Evolutionary conservation across 2,113 vertebrate genomes (phyloP).

Genomic region (Phrynocephalus versicolor): DNA sequence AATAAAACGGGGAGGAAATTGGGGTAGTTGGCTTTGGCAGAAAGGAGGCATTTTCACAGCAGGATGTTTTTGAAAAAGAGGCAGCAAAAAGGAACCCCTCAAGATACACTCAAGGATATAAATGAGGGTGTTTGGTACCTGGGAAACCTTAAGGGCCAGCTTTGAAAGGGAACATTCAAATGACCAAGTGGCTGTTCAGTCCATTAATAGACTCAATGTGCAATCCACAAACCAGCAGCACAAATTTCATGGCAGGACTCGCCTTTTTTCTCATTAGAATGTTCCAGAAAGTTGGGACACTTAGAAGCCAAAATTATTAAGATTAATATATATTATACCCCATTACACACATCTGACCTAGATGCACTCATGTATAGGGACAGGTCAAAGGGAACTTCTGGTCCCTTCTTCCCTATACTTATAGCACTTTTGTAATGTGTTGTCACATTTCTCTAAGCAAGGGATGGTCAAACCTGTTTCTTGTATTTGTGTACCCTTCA

Average conservation of each 20-base stretch:
- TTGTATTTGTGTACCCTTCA: too few relatives aligned
- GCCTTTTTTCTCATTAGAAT: neutral
- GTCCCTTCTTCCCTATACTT: too few relatives aligned
- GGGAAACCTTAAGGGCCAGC: slow-evolving; percentile 21
- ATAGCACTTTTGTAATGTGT: too few relatives aligned
- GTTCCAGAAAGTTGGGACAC: neutral
- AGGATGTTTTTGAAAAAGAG: slow-evolving; percentile 26
- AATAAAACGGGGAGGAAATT: slow-evolving; percentile 34
- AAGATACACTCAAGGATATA: slow-evolving; percentile 45
- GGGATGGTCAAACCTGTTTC: too few relatives aligned
- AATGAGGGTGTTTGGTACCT: neutral
- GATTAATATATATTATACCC: too few relatives aligned
- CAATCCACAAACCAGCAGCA: neutral
- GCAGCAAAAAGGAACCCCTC: neutral
- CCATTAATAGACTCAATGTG: neutral
- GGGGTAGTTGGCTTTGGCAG: slow-evolving; percentile 32
- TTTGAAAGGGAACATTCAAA: slow-evolving; percentile 38
- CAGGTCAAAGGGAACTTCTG: neutral
- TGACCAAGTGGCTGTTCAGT: neutral
- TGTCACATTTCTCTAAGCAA: too few relatives aligned
- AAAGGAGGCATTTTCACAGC: neutral
- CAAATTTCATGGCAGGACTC: neutral
- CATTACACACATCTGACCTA: neutral
- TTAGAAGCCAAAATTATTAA: neutral
- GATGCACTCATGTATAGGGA: neutral